A percentile compares a stretch with the other conserved stretches of the same genome.
Conservation (phyloP, 30 jellyfish, hydroid and myxozoan species). For the Turritopsis dohrnii region DNA sequence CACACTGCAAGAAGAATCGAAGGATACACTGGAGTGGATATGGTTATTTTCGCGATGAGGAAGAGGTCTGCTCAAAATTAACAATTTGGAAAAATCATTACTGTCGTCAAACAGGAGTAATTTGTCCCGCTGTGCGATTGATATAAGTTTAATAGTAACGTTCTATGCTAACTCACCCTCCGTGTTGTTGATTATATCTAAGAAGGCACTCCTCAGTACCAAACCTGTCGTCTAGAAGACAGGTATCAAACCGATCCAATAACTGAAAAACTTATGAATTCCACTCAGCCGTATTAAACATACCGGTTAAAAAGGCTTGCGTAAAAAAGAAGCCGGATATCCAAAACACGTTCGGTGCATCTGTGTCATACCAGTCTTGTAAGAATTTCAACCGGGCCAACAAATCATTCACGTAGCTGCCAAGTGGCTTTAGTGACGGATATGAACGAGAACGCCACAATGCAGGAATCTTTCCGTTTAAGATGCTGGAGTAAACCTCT, state of each 20-base stretch:
- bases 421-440: conserved; percentile 86
- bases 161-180: no score
- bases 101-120: no score
- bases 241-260: neutral
- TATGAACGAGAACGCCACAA: conserved; percentile 75
- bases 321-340: conserved; percentile 87
- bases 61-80: no score
- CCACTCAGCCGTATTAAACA: conserved; percentile 1
- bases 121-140: no score
- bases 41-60: no score
- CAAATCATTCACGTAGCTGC: conserved; percentile 78
- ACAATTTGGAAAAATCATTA: no score
- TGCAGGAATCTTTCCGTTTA: conserved; percentile 70
- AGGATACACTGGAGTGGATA: no score
- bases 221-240: no score
- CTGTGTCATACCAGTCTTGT: conserved; percentile 74
- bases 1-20: neutral
- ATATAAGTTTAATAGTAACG: no score
- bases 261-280: neutral
- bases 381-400: conserved; percentile 59
- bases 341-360: conserved; percentile 80
- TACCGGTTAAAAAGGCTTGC: conserved; percentile 88
- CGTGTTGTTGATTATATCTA: no score
- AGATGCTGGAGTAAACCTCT: conserved; percentile 70
- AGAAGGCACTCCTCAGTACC: no score